phyloP scores from a whole-genome alignment of 2,113 vertebrate species.

The Tragelaphus imberbis region DNA sequence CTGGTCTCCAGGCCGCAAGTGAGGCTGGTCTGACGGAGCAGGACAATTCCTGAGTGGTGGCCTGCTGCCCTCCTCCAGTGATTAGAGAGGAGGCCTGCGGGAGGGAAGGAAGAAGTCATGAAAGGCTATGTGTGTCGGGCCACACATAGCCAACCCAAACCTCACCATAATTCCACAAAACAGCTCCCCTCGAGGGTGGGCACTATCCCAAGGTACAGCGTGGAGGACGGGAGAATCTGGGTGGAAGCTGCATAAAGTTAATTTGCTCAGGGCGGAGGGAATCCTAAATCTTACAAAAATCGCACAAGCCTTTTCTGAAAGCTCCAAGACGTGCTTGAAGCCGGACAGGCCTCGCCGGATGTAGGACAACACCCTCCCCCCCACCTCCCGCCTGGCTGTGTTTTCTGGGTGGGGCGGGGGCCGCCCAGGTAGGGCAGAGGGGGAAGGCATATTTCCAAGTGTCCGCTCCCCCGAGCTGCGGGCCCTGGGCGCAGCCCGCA shows the following conservation, averaged over 20 bases:
- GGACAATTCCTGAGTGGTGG: no score
- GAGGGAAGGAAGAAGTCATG: neutral
- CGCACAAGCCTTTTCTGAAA: neutral
- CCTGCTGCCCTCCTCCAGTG: neutral
- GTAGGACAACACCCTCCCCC: neutral
- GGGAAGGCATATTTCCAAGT: neutral
- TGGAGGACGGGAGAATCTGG: no score
- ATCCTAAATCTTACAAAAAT: neutral
- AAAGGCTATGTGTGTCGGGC: neutral
- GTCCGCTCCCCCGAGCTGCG: neutral
- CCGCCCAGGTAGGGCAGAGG: accelerated
- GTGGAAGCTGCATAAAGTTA: neutral
- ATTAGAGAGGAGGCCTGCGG: neutral
- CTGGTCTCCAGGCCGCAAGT: accelerated
- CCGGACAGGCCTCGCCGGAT: neutral
- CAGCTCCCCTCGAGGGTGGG: neutral
- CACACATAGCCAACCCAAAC: neutral
- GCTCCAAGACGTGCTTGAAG: neutral
- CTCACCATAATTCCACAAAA: neutral
- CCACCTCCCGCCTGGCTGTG: neutral
- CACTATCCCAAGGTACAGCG: accelerated
- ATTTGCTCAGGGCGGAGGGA: neutral
- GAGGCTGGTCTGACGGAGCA: neutral
- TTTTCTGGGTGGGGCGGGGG: neutral
- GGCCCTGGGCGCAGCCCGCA: accelerated